phyloP scores from a whole-genome alignment of 2,888 invertebrate genomes.

The Chloromyia formosa region DNA sequence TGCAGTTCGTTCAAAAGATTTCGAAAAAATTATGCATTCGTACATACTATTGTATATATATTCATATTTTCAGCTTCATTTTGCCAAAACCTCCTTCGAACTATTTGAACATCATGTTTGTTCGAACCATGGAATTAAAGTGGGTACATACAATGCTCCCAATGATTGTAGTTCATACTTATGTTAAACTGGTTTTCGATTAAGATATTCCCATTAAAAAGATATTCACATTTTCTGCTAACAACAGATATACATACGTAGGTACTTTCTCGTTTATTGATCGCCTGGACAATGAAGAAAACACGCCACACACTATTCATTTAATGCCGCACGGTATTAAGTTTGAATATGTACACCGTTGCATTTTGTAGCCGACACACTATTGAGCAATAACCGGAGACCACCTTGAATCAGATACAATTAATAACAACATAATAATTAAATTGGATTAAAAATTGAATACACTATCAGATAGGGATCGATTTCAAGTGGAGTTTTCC shows the following conservation, averaged over 20 bases:
- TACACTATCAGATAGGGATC: background rate
- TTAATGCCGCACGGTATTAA: conserved; percentile 22
- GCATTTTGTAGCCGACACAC: no score
- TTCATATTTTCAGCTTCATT: no score
- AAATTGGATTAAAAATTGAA: conserved; percentile 36
- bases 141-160: background rate
- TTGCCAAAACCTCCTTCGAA: no score
- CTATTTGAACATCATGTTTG: no score
- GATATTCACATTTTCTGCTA: conserved; percentile 20
- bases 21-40: no score
- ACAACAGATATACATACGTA: conserved; percentile 16
- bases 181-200: conserved; percentile 42
- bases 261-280: conserved; percentile 30
- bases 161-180: background rate
- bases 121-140: no score
- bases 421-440: conserved; percentile 33
- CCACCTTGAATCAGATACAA: conserved; percentile 17
- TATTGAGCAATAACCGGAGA: conserved; percentile 28
- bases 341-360: background rate
- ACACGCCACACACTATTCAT: conserved; percentile 22
- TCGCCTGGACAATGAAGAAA: conserved; percentile 33
- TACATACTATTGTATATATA: no score
- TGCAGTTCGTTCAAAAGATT: no score
- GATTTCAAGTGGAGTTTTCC: no score
- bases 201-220: conserved; percentile 38